Evolutionary conservation across 1,140 invertebrate species (phyloP), one percentile per base, ranked within the genome.

Genomic region (Pissodes strobi): DNA sequence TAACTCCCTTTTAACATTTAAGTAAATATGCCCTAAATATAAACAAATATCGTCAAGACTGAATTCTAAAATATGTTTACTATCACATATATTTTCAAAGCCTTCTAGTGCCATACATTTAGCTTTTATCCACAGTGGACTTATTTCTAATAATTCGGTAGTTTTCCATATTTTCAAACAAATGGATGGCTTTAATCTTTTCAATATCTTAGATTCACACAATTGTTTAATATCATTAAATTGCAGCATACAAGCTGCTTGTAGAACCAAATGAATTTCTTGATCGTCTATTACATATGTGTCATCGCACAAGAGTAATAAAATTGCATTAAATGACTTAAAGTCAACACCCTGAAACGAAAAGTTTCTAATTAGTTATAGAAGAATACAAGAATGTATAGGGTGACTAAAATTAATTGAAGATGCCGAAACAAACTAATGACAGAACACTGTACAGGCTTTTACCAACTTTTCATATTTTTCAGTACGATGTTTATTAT

Each of bases 121-220:
- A 19, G 75, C 75, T 70, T 76, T 74, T 8, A 71, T 41, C 41
- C 64, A 72, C 5, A 77, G 43, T 8, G 67, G 68, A 15, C 39
- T 57, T n/a, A 74, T 45, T 27, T 66, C 63, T 22, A 75, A 61
- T 13, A 58, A 39, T 64, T 77, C 73, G 8, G 67, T 48, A n/a
- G 67, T 23, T 37, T 67, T 27, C 75, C 75, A 77, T 45, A 76
- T 70, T 60, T 69, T 72, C 13, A 77, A 41, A 45, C 72, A 74
- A 43, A 72, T 72, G 9, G 55, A 38, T 21, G 70, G 64, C n/a
- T 34, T 64, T 21, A 76, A 49, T 10, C 62, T 43, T 41, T 67
- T 23, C 5, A 25, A 43, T 8, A 76, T 53, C 23, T 37, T 57
- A 41, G 55, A 41, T 9, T 69, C 46, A 59, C 69, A 71, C 18